phyloP scores from a whole-genome alignment of 2,888 invertebrate genomes.

The Hanleya hanleyi region DNA sequence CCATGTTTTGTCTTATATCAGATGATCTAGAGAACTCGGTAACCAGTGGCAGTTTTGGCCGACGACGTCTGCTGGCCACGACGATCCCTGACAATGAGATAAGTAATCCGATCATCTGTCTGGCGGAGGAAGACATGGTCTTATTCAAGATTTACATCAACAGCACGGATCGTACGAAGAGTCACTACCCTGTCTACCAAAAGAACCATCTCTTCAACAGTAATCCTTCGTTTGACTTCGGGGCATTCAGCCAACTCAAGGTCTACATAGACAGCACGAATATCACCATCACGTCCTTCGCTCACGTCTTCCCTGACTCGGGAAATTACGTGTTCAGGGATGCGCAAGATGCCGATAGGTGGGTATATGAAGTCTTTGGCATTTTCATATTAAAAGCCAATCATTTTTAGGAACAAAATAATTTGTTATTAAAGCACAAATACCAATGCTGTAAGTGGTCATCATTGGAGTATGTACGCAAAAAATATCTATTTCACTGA shows the following conservation, averaged over 20 bases:
- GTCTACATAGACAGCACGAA: conserved; percentile 66
- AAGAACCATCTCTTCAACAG: conserved; percentile 69
- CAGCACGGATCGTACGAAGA: conserved; percentile 51
- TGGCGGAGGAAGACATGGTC: conserved; percentile 64
- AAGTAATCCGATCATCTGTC: conserved; percentile 65
- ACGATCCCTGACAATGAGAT: conserved; percentile 57
- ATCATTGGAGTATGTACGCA: too few species aligned
- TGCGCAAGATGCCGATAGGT: conserved; percentile 57
- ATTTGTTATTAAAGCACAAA: too few species aligned
- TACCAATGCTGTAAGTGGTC: too few species aligned
- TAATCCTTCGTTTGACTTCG: conserved; percentile 69
- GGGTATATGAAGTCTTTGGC: conserved; percentile 14
- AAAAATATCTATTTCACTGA: too few species aligned
- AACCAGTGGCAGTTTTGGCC: conserved; percentile 22
- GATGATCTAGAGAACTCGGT: conserved; percentile 14
- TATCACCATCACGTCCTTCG: conserved; percentile 65
- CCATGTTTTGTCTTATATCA: conserved; percentile 7
- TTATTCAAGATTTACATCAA: conserved; percentile 67
- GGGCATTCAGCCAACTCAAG: conserved; percentile 63
- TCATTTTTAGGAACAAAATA: too few species aligned
- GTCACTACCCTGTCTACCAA: conserved; percentile 68
- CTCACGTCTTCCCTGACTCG: conserved; percentile 63
- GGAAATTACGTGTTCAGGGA: conserved; percentile 70
- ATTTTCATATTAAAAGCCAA: background rate
- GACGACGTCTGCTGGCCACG: conserved; percentile 55